Evolutionary conservation across 2,113 vertebrate species (phyloP).

Genomic region (Tautogolabrus adspersus): DNA sequence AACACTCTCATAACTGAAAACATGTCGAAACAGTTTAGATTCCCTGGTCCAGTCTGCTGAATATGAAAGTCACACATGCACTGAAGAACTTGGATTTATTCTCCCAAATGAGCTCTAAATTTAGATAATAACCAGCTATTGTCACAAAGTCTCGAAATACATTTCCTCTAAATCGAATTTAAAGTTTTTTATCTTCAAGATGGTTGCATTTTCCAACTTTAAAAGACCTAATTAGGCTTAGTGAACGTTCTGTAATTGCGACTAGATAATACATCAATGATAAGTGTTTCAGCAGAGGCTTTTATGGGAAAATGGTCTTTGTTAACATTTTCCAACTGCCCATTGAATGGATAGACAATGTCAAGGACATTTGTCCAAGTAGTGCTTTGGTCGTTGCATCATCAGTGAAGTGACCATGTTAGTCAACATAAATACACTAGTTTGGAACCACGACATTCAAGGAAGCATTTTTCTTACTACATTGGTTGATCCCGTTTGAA

Average conservation of each 20-base stretch:
- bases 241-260: background rate
- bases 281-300: background rate
- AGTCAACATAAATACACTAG: background rate
- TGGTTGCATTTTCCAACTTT: background rate
- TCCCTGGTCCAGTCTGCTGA: no score
- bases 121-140: no score
- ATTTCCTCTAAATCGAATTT: background rate
- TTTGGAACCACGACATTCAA: background rate
- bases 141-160: background rate
- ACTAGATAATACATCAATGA: background rate
- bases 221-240: background rate
- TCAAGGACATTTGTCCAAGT: background rate
- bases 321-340: background rate
- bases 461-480: background rate
- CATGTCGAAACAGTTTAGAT: no score
- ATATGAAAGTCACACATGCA: no score
- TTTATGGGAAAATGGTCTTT: background rate
- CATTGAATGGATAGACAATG: background rate
- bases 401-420: background rate
- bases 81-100: no score
- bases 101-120: background rate
- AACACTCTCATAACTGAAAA: background rate
- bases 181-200: background rate
- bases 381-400: slow-evolving; percentile 4
- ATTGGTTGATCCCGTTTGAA: slow-evolving; percentile 27